These are phyloP conservation scores for Aphidoletes aphidimyza DNA, from an alignment of 2,888 invertebrate genomes.

Conservation along the genomic window DNA sequence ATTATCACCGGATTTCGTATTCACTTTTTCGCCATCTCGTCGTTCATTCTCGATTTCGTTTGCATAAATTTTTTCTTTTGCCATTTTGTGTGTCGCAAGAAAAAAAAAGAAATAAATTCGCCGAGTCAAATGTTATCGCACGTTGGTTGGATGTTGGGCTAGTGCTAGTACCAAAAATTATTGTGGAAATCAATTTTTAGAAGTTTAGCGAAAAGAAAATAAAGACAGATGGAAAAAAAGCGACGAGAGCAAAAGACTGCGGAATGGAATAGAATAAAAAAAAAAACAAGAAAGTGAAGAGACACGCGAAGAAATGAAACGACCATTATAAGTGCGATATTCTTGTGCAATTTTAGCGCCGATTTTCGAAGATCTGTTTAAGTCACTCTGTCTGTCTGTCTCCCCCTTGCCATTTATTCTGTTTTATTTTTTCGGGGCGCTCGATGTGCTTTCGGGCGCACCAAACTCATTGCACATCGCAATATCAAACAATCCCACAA, in stretches of 20 bases:
- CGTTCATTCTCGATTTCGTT: conserved; percentile 3
- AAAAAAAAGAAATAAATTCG: background rate
- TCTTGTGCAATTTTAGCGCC: conserved; percentile 28
- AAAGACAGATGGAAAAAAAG: background rate
- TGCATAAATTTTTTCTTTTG: background rate
- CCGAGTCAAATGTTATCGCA: background rate
- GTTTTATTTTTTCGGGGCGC: background rate
- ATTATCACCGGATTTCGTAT: background rate
- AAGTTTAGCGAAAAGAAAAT: background rate
- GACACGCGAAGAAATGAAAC: background rate
- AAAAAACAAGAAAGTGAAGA: background rate
- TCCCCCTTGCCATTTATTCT: too few relatives aligned
- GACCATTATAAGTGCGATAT: background rate
- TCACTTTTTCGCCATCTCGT: background rate
- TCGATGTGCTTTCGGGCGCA: background rate
- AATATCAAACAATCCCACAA: conserved; percentile 31
- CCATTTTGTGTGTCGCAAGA: background rate
- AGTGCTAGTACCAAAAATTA: too few relatives aligned
- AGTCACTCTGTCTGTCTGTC: background rate
- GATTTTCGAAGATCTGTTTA: too few relatives aligned
- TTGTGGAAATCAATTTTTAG: conserved; percentile 17
- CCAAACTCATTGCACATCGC: conserved; percentile 1
- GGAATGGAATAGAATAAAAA: background rate
- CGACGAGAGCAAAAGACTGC: background rate
- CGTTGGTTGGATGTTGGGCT: background rate